phyloP scores from a whole-genome alignment of 2,113 vertebrate genomes.

The Nesoenas mayeri region DNA sequence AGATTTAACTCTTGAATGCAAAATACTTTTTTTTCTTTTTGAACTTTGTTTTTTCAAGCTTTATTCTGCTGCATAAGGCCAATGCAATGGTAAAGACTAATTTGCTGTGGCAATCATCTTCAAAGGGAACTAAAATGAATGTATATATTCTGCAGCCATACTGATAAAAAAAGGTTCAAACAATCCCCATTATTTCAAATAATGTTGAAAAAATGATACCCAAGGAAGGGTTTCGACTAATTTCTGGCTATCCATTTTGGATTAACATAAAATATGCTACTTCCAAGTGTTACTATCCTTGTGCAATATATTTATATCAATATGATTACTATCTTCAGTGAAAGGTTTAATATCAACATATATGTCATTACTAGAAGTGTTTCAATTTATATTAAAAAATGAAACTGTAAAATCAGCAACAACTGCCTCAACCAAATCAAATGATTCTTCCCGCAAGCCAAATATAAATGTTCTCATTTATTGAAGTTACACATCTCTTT shows the following conservation, averaged over 20 bases:
- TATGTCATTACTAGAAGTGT: slow-evolving; percentile 26
- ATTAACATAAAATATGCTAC: neutral
- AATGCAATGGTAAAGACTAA: slow-evolving; percentile 12
- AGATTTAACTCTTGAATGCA: neutral
- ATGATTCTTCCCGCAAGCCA: slow-evolving; percentile 9
- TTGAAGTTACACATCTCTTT: neutral
- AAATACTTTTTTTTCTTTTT: neutral
- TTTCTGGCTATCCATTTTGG: slow-evolving; percentile 7
- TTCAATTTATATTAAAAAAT: slow-evolving; percentile 58
- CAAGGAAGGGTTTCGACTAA: neutral
- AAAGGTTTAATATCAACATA: slow-evolving; percentile 38
- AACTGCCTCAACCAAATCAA: slow-evolving; percentile 39
- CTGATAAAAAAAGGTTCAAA: slow-evolving; percentile 45
- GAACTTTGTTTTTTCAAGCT: slow-evolving; percentile 16
- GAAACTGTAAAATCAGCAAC: slow-evolving; percentile 57
- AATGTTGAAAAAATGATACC: neutral
- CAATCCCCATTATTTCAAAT: slow-evolving; percentile 33
- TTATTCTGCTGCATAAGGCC: neutral
- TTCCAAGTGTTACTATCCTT: neutral
- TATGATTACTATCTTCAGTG: slow-evolving; percentile 3
- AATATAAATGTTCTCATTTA: slow-evolving; percentile 38
- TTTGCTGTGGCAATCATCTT: slow-evolving; percentile 14
- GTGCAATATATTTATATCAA: slow-evolving; percentile 15
- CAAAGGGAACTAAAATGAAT: slow-evolving; percentile 32
- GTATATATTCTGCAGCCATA: neutral